These are phyloP conservation scores for Sceliomorpha sp. DNA, from an alignment of 2,888 invertebrate genomes.

Conservation along the genomic window DNA sequence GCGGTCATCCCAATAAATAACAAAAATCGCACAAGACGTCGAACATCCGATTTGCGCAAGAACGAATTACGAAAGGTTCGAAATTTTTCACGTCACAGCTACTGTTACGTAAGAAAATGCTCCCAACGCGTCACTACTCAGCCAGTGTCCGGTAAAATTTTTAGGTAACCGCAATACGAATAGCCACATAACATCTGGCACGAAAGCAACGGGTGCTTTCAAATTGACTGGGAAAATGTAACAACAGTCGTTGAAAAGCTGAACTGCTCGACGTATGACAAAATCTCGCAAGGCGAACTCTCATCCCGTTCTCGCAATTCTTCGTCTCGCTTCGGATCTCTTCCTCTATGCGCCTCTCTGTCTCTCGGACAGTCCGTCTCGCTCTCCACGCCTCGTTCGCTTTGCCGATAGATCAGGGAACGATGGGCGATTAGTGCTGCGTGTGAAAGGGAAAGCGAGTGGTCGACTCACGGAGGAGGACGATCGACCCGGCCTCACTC, in stretches of 20 bases:
- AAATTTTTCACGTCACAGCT: too few relatives aligned
- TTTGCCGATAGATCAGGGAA: constrained; percentile 70
- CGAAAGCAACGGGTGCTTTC: too few relatives aligned
- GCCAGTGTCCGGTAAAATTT: too few relatives aligned
- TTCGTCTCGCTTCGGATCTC: constrained; percentile 37
- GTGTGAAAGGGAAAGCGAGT: constrained; percentile 79
- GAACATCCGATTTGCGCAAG: too few relatives aligned
- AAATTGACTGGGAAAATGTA: too few relatives aligned
- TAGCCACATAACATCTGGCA: too few relatives aligned
- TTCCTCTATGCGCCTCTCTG: constrained; percentile 39
- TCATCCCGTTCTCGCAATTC: constrained; percentile 43
- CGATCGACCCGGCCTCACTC: constrained; percentile 66
- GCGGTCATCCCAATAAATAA: too few relatives aligned
- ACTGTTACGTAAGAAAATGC: too few relatives aligned
- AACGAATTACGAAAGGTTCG: too few relatives aligned
- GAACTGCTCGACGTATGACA: constrained; percentile 54
- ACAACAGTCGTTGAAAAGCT: constrained; percentile 49
- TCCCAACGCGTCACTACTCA: too few relatives aligned
- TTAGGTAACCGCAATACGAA: too few relatives aligned
- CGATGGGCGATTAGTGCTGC: constrained; percentile 77
- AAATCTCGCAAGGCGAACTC: constrained; percentile 24
- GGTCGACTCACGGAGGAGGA: constrained; percentile 64
- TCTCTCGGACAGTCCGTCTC: constrained; percentile 42
- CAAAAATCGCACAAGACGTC: too few relatives aligned
- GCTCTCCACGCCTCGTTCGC: constrained; percentile 56